phyloP scores from a whole-genome alignment of 2,113 vertebrate species.

The Oostethus manadensis region DNA sequence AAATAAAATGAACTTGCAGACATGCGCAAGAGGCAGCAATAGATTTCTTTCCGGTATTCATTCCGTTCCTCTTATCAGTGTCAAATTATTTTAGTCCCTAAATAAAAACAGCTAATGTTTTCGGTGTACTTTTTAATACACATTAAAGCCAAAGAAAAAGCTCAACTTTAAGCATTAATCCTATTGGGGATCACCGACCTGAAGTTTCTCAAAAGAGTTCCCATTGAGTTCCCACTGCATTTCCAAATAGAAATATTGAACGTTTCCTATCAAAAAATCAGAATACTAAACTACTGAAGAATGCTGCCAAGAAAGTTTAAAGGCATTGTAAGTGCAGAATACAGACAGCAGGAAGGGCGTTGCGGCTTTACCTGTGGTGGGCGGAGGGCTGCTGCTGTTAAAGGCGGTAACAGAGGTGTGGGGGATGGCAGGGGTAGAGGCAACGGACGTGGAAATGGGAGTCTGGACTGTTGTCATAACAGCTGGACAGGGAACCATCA shows the following conservation, averaged over 20 bases:
- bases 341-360: conserved; percentile 8
- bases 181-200: neutral
- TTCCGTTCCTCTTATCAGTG: too few species aligned
- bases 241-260: neutral
- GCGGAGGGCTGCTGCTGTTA: conserved; percentile 12
- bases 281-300: too few species aligned
- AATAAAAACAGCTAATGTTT: too few species aligned
- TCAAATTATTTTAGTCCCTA: too few species aligned
- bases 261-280: too few species aligned
- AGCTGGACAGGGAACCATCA: conserved; percentile 49
- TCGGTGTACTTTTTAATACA: too few species aligned
- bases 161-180: too few species aligned
- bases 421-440: neutral
- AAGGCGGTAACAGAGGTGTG: conserved; percentile 7
- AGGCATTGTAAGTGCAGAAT: neutral
- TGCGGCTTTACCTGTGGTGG: conserved; percentile 50
- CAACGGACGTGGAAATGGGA: fast-evolving
- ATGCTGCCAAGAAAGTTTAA: too few species aligned
- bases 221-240: neutral
- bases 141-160: too few species aligned
- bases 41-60: too few species aligned
- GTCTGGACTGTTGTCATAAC: fast-evolving
- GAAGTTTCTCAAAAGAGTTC: neutral
- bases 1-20: too few species aligned
- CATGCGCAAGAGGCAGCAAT: too few species aligned